A percentile compares a stretch with the other conserved stretches of the same genome.
These are phyloP conservation scores for Pogonognathellus flavescens DNA, from an alignment of 1,140 invertebrate genomes.

Conservation along the genomic window DNA sequence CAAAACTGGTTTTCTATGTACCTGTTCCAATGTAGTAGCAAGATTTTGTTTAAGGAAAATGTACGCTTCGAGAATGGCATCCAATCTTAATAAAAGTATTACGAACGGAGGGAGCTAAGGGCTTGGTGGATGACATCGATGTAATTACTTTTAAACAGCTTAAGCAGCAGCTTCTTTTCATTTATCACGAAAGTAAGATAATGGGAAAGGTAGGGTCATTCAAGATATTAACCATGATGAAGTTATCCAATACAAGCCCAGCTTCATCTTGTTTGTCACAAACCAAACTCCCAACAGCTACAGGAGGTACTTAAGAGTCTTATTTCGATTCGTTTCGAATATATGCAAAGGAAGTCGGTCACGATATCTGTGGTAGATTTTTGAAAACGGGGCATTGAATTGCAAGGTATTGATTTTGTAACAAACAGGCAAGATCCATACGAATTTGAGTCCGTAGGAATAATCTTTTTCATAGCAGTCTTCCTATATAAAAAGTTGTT, in stretches of 20 bases:
- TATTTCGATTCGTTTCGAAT: neutral
- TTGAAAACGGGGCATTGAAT: neutral
- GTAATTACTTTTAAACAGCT: neutral
- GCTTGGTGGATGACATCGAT: neutral
- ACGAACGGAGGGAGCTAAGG: neutral
- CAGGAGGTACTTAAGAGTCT: no score
- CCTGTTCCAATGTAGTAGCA: neutral
- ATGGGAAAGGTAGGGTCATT: neutral
- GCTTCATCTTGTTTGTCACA: neutral
- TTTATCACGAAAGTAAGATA: neutral
- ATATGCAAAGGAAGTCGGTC: neutral
- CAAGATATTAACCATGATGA: neutral
- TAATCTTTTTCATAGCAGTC: neutral
- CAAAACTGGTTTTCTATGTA: neutral
- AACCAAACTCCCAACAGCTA: neutral
- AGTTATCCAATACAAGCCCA: neutral
- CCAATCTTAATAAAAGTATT: neutral
- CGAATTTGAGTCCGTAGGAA: neutral
- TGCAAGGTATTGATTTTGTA: neutral
- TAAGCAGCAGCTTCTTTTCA: neutral
- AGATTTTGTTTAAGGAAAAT: no score
- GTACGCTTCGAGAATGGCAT: neutral
- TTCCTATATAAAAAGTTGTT: neutral
- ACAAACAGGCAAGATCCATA: neutral
- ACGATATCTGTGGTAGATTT: neutral